Evolutionary conservation across 2,113 vertebrate genomes (phyloP).

Genomic region (Myanophis thanlyinensis): DNA sequence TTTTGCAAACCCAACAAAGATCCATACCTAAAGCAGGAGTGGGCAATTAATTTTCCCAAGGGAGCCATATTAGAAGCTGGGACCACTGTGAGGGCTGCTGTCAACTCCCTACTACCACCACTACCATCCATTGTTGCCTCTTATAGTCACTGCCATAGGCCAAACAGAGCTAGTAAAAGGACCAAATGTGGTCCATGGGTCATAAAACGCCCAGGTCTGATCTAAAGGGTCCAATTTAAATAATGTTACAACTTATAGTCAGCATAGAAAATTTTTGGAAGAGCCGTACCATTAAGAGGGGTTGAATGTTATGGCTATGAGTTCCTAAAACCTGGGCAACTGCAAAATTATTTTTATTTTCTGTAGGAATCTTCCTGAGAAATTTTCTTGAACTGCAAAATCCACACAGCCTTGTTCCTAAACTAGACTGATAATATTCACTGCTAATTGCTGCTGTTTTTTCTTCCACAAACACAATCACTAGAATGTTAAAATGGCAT

Average conservation of each 20-base stretch:
- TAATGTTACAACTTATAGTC: background rate
- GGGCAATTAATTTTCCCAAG: background rate
- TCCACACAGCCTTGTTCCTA: background rate
- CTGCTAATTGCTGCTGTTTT: background rate
- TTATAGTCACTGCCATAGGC: background rate
- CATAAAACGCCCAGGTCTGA: background rate
- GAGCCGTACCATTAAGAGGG: background rate
- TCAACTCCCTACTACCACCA: background rate
- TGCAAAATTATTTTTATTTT: background rate
- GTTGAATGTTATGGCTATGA: background rate
- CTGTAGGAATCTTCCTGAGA: background rate
- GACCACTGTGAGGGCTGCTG: background rate
- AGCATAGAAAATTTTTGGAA: background rate
- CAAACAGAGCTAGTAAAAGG: background rate
- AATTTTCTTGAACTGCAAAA: background rate
- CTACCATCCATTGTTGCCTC: background rate
- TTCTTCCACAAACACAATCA: background rate
- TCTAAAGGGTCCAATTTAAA: background rate
- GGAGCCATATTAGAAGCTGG: background rate
- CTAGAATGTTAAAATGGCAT: background rate
- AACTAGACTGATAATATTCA: background rate
- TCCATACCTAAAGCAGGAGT: background rate
- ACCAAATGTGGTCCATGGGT: background rate
- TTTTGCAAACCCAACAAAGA: background rate
- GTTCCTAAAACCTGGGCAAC: background rate